phyloP scores from a whole-genome alignment of 2,888 invertebrate species.

The Schizotus pectinicornis region DNA sequence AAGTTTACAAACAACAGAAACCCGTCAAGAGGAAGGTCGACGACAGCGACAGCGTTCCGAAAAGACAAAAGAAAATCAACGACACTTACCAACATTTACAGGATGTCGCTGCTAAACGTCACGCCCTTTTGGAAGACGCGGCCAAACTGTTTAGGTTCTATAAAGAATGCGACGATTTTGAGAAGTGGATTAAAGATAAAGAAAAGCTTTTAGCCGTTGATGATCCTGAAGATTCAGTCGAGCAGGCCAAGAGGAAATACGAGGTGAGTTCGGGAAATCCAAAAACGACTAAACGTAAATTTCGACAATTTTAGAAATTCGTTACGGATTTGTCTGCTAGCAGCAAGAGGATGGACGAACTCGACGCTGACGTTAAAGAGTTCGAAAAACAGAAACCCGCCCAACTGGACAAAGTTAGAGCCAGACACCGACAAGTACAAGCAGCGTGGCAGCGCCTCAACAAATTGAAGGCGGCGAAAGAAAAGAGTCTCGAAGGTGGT shows the following conservation, averaged over 20 bases:
- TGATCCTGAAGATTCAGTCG: slow-evolving; percentile 87
- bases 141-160: slow-evolving; percentile 92
- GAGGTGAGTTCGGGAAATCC: slow-evolving; percentile 68
- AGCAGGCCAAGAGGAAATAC: slow-evolving; percentile 92
- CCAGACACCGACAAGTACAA: slow-evolving; percentile 82
- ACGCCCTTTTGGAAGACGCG: slow-evolving; percentile 87
- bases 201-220: slow-evolving; percentile 85
- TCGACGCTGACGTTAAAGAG: slow-evolving; percentile 86
- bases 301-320: slow-evolving; percentile 70
- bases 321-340: slow-evolving; percentile 95
- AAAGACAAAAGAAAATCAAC: slow-evolving; percentile 80
- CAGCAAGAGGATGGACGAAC: slow-evolving; percentile 86
- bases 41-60: slow-evolving; percentile 81
- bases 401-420: slow-evolving; percentile 79
- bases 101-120: slow-evolving; percentile 79
- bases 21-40: slow-evolving; percentile 55
- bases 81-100: slow-evolving; percentile 81
- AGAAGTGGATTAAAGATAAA: slow-evolving; percentile 96
- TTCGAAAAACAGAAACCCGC: slow-evolving; percentile 86
- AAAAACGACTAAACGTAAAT: not conserved
- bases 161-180: slow-evolving; percentile 96
- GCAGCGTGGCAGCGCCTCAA: slow-evolving; percentile 89
- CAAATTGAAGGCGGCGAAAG: slow-evolving; percentile 85
- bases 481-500: slow-evolving; percentile 81
- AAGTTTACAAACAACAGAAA: slow-evolving; percentile 60